phyloP scores from a whole-genome alignment of 35 echinoderm and acorn worm species.

The Diadema setosum region DNA sequence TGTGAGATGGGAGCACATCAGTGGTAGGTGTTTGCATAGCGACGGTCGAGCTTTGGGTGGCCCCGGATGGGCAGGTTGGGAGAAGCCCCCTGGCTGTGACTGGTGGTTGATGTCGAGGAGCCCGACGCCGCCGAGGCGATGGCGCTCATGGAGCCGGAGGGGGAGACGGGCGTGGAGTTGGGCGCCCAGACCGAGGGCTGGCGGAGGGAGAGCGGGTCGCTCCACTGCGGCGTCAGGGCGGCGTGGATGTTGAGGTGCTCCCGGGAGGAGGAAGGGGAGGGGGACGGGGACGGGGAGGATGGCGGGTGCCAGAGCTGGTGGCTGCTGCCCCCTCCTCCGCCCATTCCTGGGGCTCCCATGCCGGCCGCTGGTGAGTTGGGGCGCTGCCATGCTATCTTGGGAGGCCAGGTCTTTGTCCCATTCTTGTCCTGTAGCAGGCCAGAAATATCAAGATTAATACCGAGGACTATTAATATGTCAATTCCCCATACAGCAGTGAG shows the following conservation, averaged over 20 bases:
- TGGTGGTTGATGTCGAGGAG: conserved; percentile 4
- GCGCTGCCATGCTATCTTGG: conserved; percentile 89
- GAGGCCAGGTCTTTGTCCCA: conserved; percentile 94
- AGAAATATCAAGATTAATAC: too few relatives aligned
- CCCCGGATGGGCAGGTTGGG: conserved; percentile 5
- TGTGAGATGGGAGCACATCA: too few relatives aligned
- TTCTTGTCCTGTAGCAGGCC: conserved; percentile 91
- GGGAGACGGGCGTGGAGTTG: conserved; percentile 87
- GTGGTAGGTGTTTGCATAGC: conserved; percentile 69
- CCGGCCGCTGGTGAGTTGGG: conserved; percentile 59
- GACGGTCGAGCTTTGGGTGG: conserved; percentile 70
- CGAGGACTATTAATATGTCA: too few relatives aligned
- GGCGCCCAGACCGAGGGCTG: conserved; percentile 60
- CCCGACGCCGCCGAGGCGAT: background rate
- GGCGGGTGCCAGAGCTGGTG: conserved; percentile 22
- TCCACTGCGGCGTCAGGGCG: conserved; percentile 91
- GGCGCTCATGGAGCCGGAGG: conserved; percentile 64
- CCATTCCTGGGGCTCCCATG: background rate
- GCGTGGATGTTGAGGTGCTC: conserved; percentile 85
- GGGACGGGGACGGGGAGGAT: conserved; percentile 11
- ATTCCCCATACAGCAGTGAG: too few relatives aligned
- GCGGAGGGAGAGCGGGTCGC: conserved; percentile 80
- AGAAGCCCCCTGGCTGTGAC: background rate
- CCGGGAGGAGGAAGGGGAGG: background rate
- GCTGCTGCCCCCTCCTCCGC: background rate